These are phyloP conservation scores for Eristalis intricaria DNA, from an alignment of 2,888 invertebrate species.

Conservation along the genomic window DNA sequence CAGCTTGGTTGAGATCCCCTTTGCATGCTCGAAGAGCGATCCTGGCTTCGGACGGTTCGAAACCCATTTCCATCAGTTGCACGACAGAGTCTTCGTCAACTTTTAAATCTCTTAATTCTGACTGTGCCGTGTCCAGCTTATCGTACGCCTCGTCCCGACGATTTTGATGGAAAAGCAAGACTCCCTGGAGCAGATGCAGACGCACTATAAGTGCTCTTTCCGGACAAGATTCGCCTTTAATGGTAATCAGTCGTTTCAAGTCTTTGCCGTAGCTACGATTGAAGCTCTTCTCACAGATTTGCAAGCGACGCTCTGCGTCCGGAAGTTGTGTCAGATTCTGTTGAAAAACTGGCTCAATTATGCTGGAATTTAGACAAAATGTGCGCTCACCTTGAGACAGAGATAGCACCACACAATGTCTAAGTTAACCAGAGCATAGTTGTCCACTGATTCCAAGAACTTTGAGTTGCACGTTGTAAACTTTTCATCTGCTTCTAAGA, in stretches of 20 bases:
- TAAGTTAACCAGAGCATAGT: slow-evolving; percentile 90
- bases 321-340: slow-evolving; percentile 86
- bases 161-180: slow-evolving; percentile 90
- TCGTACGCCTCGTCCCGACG: slow-evolving; percentile 84
- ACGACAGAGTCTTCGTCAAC: slow-evolving; percentile 83
- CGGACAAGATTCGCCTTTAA: slow-evolving; percentile 84
- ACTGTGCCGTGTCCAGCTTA: slow-evolving; percentile 85
- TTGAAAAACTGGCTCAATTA: slow-evolving; percentile 11
- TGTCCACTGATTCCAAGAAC: slow-evolving; percentile 87
- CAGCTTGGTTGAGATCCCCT: slow-evolving; percentile 84
- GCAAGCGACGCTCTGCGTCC: slow-evolving; percentile 87
- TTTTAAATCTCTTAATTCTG: slow-evolving; percentile 85
- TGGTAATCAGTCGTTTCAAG: slow-evolving; percentile 84
- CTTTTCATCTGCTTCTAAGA: slow-evolving; percentile 90
- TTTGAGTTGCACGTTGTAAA: slow-evolving; percentile 82
- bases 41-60: slow-evolving; percentile 86
- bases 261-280: slow-evolving; percentile 86
- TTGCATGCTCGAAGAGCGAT: slow-evolving; percentile 85
- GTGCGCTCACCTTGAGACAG: slow-evolving; percentile 82
- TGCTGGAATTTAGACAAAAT: background rate
- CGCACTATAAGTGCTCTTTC: slow-evolving; percentile 90
- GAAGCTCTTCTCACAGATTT: slow-evolving; percentile 86
- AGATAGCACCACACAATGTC: slow-evolving; percentile 96
- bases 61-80: slow-evolving; percentile 85
- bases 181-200: slow-evolving; percentile 90